Evolutionary conservation across 2,797 vertebrate species (phyloP), one percentile per base, ranked within the genome.

Genomic region (Myripristis jacobus): DNA sequence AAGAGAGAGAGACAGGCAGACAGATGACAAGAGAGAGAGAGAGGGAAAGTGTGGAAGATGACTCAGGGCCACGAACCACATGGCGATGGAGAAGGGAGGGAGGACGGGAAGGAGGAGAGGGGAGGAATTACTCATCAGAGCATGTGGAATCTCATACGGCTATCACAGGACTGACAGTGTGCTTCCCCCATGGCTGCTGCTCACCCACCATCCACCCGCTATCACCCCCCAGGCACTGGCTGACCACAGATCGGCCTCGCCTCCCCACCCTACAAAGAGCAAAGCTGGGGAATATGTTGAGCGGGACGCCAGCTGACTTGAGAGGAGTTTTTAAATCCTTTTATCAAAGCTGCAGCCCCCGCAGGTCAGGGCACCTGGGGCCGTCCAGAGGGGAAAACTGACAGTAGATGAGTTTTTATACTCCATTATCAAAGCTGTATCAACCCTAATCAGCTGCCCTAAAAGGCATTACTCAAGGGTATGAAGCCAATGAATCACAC

Each of bases 51-150:
- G 89, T 87, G 90, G 88, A 90, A 81, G 80, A 91, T 96, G 96
- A 97, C 94, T 96, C 95, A 96, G 95, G 94, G 92, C 91, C 92
- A 92, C 66, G 90, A 84, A 78, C 91, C 92, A 94, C 95, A 73
- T 89, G 86, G 7, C 79, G 89, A 94, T 93, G 94, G 93, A 84
- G 93, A 86, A 75, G 93, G 94, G 94, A 93, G 27, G 27, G 27
- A 29, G 27, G 27, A 29, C 27, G 92, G 91, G 89, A 86, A 89
- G 25, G 91, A 4, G 34, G 64, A 41, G 91, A 92, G 93, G 94
- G 95, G 94, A 93, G 92, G 92, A 93, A 93, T 97, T 95, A 96
- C 95, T 97, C 96, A 96, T 94, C 90, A 93, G 92, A 93, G 94
- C 94, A 93, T 90, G 91, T 94, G 95, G 95, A 96, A 94, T 96